phyloP scores from a whole-genome alignment of 2,797 vertebrate genomes.

The Lithobates pipiens region DNA sequence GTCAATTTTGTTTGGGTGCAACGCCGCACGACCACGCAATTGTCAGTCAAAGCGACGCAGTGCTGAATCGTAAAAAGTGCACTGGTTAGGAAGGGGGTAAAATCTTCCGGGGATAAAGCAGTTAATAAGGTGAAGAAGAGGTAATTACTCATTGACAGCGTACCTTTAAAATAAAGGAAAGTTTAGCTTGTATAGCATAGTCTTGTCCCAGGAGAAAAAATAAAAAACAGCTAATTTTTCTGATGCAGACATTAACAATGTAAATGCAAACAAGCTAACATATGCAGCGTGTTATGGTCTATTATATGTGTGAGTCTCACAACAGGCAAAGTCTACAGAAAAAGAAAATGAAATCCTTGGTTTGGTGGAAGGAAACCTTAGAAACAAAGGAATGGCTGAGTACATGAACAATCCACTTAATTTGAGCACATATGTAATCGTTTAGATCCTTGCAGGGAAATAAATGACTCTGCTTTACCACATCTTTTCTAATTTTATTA shows the following conservation, averaged over 20 bases:
- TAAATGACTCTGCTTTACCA: conserved; percentile 40
- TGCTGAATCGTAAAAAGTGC: no score
- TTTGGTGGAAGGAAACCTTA: conserved; percentile 19
- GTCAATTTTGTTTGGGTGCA: no score
- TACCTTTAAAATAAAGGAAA: neutral
- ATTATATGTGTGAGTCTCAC: conserved; percentile 18
- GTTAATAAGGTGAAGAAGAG: no score
- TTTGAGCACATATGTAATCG: conserved; percentile 48
- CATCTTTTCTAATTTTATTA: conserved; percentile 57
- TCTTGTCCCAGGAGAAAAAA: neutral
- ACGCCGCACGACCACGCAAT: no score
- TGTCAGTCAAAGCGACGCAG: no score
- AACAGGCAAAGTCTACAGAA: conserved; percentile 13
- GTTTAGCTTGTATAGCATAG: neutral
- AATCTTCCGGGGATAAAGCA: no score
- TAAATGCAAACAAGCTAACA: conserved; percentile 24
- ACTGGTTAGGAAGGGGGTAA: no score
- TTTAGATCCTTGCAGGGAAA: conserved; percentile 55
- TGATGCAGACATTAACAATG: conserved; percentile 3
- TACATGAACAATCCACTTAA: conserved; percentile 20
- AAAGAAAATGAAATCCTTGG: conserved; percentile 3
- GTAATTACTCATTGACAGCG: no score
- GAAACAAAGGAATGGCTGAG: conserved; percentile 34
- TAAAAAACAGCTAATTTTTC: conserved; percentile 1
- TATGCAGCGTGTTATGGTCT: conserved; percentile 33